These are phyloP conservation scores for Oxycera nigricornis DNA, from an alignment of 2,888 invertebrate genomes.

Conservation along the genomic window DNA sequence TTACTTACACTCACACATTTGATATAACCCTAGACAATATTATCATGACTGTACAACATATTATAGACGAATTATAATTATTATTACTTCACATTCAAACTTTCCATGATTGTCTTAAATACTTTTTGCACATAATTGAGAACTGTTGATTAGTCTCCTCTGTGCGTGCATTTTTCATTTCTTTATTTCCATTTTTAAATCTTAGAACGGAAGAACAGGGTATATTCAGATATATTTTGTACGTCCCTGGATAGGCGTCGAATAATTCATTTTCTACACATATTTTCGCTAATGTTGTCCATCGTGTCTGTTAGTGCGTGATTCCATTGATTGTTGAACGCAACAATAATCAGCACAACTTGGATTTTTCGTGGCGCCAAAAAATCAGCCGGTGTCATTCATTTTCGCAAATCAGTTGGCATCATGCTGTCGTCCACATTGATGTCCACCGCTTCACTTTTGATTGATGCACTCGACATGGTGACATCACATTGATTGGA, in stretches of 20 bases:
- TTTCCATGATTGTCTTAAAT: constrained; percentile 43
- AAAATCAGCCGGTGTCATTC: not conserved
- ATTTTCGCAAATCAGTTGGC: constrained; percentile 49
- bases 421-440: constrained; percentile 47
- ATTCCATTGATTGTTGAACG: not conserved
- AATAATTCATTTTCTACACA: not conserved
- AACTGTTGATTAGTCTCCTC: not conserved
- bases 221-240: constrained; percentile 22
- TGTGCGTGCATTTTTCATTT: not conserved
- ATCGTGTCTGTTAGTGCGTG: not conserved
- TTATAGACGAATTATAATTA: not conserved
- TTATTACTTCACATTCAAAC: not conserved
- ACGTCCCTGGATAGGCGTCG: constrained; percentile 21
- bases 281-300: no score
- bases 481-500: constrained; percentile 8
- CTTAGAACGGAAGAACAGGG: constrained; percentile 32
- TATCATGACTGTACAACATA: constrained; percentile 18
- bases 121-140: constrained; percentile 5
- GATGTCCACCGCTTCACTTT: constrained; percentile 41
- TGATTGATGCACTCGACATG: constrained; percentile 24
- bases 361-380: not conserved
- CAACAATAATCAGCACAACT: not conserved
- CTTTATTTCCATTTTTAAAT: not conserved
- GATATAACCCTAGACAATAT: not conserved
- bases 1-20: not conserved